A percentile compares a stretch with the other conserved stretches of the same genome.
Conservation (phyloP, 2,888 invertebrate species). For the Cephus runcator region DNA sequence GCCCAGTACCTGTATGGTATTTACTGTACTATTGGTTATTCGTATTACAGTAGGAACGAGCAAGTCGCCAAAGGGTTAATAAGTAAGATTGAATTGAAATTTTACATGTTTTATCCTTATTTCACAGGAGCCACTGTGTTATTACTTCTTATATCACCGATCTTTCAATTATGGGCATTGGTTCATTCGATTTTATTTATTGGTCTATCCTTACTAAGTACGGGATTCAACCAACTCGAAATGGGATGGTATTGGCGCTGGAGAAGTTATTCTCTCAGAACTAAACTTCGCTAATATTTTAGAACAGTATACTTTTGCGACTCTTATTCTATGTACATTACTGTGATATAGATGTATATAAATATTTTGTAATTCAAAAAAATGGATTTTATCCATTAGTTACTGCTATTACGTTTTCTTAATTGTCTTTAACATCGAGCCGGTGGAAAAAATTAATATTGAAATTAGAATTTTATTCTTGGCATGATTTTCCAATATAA, state of each 20-base stretch:
- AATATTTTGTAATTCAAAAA: slow-evolving; percentile 8
- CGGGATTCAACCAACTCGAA: slow-evolving; percentile 59
- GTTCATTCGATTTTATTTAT: slow-evolving; percentile 50
- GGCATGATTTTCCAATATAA: not conserved
- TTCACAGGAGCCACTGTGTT: slow-evolving; percentile 45
- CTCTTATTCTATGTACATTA: slow-evolving; percentile 25
- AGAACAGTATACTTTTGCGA: not conserved
- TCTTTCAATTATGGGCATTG: slow-evolving; percentile 58
- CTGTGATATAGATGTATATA: slow-evolving; percentile 43
- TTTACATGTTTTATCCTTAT: not conserved
- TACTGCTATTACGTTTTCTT: not conserved
- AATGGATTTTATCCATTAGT: not conserved
- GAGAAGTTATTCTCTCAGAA: slow-evolving; percentile 33
- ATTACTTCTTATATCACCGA: slow-evolving; percentile 53
- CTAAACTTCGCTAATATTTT: slow-evolving; percentile 22
- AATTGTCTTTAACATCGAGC: not conserved
- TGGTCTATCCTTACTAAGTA: slow-evolving; percentile 51
- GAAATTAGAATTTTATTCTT: not conserved
- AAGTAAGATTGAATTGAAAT: not conserved
- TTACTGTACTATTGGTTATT: not conserved
- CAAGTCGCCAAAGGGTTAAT: not conserved
- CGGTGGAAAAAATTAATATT: not conserved
- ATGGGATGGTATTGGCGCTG: slow-evolving; percentile 60
- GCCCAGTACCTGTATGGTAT: not conserved
- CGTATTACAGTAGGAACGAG: not conserved